Evolutionary conservation across 2,797 vertebrate species (phyloP).

Genomic region (Mus minutoides): DNA sequence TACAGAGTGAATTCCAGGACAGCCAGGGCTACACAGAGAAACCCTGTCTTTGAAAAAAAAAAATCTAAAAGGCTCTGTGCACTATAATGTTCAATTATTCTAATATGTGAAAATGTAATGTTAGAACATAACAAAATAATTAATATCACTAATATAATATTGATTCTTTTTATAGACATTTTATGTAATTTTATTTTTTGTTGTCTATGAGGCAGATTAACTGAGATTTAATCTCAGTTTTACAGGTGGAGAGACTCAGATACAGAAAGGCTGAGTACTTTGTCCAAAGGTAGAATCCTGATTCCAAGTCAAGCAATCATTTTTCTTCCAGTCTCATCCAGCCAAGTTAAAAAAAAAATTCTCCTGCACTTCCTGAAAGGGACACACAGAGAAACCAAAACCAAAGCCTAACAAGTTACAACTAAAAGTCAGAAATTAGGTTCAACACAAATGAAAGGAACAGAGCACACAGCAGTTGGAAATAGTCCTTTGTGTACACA

Average conservation of each 20-base stretch:
- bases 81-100: neutral
- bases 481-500: conserved; percentile 51
- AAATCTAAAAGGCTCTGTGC: neutral
- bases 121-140: conserved; percentile 16
- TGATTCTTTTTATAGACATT: neutral
- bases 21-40: too few relatives aligned
- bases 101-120: conserved; percentile 17
- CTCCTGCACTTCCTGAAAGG: conserved; percentile 37
- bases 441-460: conserved; percentile 51
- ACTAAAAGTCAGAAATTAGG: conserved; percentile 52
- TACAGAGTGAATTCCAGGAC: too few relatives aligned
- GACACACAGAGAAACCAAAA: conserved; percentile 12
- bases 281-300: neutral
- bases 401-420: conserved; percentile 56
- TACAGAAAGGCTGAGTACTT: neutral
- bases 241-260: conserved; percentile 14
- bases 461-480: neutral
- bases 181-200: neutral
- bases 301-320: neutral
- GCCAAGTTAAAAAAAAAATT: neutral
- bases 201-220: neutral
- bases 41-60: too few relatives aligned
- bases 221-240: conserved; percentile 18
- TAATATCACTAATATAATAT: neutral
- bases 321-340: neutral